These are phyloP conservation scores for Alouatta palliata DNA, from an alignment of 2,113 vertebrate species.

Conservation along the genomic window DNA sequence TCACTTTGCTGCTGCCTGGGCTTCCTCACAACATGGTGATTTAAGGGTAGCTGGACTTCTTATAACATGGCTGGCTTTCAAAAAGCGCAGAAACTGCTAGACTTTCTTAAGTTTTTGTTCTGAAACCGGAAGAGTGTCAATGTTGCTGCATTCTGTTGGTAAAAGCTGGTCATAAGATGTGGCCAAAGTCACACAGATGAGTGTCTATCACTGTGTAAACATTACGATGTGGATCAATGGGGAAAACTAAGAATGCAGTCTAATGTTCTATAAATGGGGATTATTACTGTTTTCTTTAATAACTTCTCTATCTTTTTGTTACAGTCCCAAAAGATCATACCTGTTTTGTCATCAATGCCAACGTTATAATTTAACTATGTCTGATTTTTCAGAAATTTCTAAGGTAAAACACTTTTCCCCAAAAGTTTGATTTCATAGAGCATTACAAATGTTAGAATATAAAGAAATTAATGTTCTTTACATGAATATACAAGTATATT, in stretches of 20 bases:
- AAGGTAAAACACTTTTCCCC: not conserved
- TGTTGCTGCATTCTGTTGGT: not conserved
- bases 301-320: not conserved
- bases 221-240: not conserved
- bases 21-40: not conserved
- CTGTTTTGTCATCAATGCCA: not conserved
- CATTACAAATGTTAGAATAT: not conserved
- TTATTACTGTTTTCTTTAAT: not conserved
- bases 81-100: not conserved
- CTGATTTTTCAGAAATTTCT: not conserved
- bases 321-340: not conserved
- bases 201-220: not conserved
- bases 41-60: not conserved
- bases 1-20: fast-evolving
- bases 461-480: not conserved
- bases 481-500: not conserved
- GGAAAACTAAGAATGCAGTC: not conserved
- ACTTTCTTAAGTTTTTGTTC: not conserved
- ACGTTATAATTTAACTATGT: not conserved
- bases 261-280: not conserved
- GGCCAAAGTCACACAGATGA: not conserved
- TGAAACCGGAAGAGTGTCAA: not conserved
- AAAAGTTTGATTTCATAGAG: not conserved
- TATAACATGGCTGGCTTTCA: not conserved
- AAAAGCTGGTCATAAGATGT: not conserved